Conservation (phyloP, 1,140 invertebrate species). For the Riptortus pedestris region DNA sequence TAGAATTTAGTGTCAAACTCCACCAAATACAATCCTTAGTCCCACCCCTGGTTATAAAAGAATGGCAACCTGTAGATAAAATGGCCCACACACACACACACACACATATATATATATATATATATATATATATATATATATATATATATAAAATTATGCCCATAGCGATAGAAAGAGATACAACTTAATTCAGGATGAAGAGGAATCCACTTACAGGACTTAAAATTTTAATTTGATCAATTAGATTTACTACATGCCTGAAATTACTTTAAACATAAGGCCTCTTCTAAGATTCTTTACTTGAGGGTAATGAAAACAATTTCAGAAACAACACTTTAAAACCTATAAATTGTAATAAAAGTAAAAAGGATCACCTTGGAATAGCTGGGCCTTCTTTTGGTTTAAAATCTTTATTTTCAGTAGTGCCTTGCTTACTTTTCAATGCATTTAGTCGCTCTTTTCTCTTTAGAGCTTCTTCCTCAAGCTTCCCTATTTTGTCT, state of each 20-base stretch:
- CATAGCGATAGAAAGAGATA: neutral
- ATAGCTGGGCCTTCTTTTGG: neutral
- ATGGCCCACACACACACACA: neutral
- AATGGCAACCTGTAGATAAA: no score
- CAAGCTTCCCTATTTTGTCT: constrained; percentile 49
- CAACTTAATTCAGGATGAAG: neutral
- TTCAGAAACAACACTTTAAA: neutral
- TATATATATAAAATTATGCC: neutral
- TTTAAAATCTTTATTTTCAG: neutral
- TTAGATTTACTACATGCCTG: neutral
- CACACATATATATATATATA: neutral
- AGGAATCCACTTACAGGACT: neutral
- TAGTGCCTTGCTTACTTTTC: constrained; percentile 36
- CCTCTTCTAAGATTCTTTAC: neutral
- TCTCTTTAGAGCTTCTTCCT: constrained; percentile 67
- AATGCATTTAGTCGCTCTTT: constrained; percentile 64
- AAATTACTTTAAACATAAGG: neutral
- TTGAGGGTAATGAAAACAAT: neutral
- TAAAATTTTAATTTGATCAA: neutral
- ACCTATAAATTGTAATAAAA: neutral
- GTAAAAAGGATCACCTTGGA: neutral
- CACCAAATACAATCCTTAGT: no score
- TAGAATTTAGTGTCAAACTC: no score
- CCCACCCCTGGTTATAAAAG: no score
- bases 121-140: constrained; percentile 1